Base-by-base conservation (phyloP, 2,888 invertebrate genomes). In the Parnassius apollo region DNA sequence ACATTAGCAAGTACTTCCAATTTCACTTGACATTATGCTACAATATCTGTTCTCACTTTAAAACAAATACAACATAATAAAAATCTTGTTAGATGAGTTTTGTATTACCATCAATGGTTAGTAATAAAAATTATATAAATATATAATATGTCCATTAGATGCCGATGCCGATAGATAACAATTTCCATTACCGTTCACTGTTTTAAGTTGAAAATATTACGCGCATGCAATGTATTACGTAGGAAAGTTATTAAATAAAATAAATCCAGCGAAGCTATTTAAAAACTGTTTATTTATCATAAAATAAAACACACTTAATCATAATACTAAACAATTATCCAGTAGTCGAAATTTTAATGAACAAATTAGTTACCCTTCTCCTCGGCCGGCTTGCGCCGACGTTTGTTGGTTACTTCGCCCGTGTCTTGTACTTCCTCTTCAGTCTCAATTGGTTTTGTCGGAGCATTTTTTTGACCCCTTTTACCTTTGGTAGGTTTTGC, bases 331-430 rank as follows among this genome's bases (percentile, higher is more conserved):
- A 84, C 81, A 86, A 80, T 78, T 74, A 78, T 85, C 80, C 62
- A 76, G 72, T 69, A 72, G 68, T 73, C 73, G 71, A 13, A 75
- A 76, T 44, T 69, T 65, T 80, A 70, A 77, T 76, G 73, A 79
- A 80, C 76, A 78, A 74, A 76, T 79, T 90, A 91, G 72, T 90
- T 91, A 91, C 91, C 91, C 88, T 89, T 88, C 45, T 90, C 88
- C 52, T 88, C 89, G 1, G 78, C 76, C 42, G 75, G 77, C 71
- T 89, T 90, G 72, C 89, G 88, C 68, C 85, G 80, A 66, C 90
- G 83, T 71, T 89, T 89, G 49, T 76, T 76, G 9, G 77, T 78
- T 11, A 83, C 74, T 68, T 88, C 90, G 4, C 75, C 82, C 2
- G 80, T 77, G 46, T 86, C 86, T 64, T 80, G 80, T 2, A 78